These are phyloP conservation scores for Brachyhypopomus gauderio DNA, from an alignment of 2,113 vertebrate species.

Conservation along the genomic window DNA sequence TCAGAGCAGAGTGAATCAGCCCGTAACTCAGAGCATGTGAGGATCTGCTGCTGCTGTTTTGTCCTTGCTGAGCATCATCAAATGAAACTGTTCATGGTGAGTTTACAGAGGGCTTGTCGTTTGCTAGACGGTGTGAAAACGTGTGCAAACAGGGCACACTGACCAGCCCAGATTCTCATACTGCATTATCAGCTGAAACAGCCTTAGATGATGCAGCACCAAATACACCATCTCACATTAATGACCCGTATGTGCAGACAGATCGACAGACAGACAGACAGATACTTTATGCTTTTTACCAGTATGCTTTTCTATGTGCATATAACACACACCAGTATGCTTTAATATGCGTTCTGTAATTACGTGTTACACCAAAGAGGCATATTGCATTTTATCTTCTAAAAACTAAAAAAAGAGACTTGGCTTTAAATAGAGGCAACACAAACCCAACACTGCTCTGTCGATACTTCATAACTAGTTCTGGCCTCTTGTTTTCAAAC, in stretches of 20 bases:
- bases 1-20: slow-evolving; percentile 66
- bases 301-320: slow-evolving; percentile 22
- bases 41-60: slow-evolving; percentile 26
- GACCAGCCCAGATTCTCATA: background rate
- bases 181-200: background rate
- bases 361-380: slow-evolving; percentile 24
- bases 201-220: background rate
- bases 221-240: background rate
- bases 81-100: slow-evolving; percentile 71
- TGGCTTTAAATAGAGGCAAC: slow-evolving; percentile 37
- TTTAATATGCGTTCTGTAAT: slow-evolving; percentile 4
- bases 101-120: slow-evolving; percentile 67
- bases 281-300: no score
- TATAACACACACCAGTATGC: background rate
- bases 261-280: slow-evolving; percentile 4
- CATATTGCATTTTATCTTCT: slow-evolving; percentile 9
- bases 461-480: slow-evolving; percentile 55
- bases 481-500: slow-evolving; percentile 48
- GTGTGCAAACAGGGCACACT: background rate
- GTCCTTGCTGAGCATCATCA: slow-evolving; percentile 67
- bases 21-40: slow-evolving; percentile 68
- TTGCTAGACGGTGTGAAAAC: slow-evolving; percentile 66
- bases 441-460: slow-evolving; percentile 45
- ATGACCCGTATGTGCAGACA: background rate
- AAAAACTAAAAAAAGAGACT: slow-evolving; percentile 42